Percentiles rank a stretch among this genome's conserved stretches.
Evolutionary conservation across 2,888 invertebrate species (phyloP).

Genomic region (Xestia xanthographa): DNA sequence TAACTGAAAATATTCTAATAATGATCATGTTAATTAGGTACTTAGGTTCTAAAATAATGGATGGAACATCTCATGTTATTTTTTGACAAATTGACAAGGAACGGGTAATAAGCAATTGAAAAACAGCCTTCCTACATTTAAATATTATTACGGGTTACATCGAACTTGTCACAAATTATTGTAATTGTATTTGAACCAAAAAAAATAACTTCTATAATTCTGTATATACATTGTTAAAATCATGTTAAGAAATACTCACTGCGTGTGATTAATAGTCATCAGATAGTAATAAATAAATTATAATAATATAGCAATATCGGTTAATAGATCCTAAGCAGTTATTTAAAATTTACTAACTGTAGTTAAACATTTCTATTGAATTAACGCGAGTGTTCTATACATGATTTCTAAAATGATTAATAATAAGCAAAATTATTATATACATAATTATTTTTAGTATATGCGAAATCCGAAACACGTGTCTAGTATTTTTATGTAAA

Average conservation of each 20-base stretch:
- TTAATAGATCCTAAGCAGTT: slow-evolving; percentile 13
- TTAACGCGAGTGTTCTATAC: not conserved
- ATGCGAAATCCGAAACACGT: too few species aligned
- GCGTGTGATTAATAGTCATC: slow-evolving; percentile 20
- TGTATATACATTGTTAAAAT: not conserved
- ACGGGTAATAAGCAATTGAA: not conserved
- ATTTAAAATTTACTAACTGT: not conserved
- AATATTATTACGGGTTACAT: slow-evolving; percentile 31
- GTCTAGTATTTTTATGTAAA: too few species aligned
- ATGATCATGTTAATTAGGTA: slow-evolving; percentile 20
- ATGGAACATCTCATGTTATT: slow-evolving; percentile 7
- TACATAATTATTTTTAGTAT: too few species aligned
- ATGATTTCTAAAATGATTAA: slow-evolving; percentile 1
- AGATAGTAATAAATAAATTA: slow-evolving; percentile 6
- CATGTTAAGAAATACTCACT: slow-evolving; percentile 5
- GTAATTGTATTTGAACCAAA: slow-evolving; percentile 24
- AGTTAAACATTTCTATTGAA: not conserved
- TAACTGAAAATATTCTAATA: slow-evolving; percentile 13
- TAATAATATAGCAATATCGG: not conserved
- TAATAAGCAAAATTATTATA: not conserved
- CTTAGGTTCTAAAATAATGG: not conserved
- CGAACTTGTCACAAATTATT: slow-evolving; percentile 33
- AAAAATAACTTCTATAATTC: slow-evolving; percentile 5
- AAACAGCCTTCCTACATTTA: slow-evolving; percentile 19
- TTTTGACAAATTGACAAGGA: not conserved